Percentiles rank a stretch among this genome's conserved stretches.
phyloP scores from a whole-genome alignment of 2,888 invertebrate species.

The Synanthedon formicaeformis region DNA sequence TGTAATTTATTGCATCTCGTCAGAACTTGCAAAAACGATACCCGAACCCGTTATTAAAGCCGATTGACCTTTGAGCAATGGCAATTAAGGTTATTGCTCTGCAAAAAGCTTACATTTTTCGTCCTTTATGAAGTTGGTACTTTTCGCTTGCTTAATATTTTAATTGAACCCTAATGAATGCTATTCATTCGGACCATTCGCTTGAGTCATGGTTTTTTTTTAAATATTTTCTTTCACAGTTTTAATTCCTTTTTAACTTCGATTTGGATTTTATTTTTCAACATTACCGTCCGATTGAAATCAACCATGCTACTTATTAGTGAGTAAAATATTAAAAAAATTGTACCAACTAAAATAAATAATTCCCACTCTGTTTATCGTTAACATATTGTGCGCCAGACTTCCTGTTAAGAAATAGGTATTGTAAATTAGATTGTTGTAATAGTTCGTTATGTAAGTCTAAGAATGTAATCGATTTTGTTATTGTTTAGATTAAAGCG shows the following conservation, averaged over 20 bases:
- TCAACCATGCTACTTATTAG: neutral
- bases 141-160: neutral
- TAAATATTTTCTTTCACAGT: neutral
- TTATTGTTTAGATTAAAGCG: neutral
- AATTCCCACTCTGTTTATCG: neutral
- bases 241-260: too few species aligned
- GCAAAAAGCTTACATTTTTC: conserved; percentile 4
- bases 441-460: neutral
- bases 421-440: neutral
- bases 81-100: conserved; percentile 12
- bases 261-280: conserved; percentile 3
- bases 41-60: conserved; percentile 17
- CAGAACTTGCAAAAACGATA: conserved; percentile 14
- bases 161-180: conserved; percentile 19
- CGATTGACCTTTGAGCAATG: conserved; percentile 23
- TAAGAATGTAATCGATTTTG: neutral
- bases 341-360: neutral
- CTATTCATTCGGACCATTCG: conserved; percentile 13
- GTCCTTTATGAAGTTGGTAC: neutral
- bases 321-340: too few species aligned
- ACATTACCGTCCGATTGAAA: neutral
- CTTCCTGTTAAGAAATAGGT: neutral
- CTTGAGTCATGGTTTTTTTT: conserved; percentile 12
- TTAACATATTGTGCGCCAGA: neutral
- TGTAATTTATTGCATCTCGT: conserved; percentile 13